Percentiles rank a stretch among this genome's conserved stretches.
phyloP scores from a whole-genome alignment of 2,888 invertebrate genomes.

The Drosophila kuntzei region DNA sequence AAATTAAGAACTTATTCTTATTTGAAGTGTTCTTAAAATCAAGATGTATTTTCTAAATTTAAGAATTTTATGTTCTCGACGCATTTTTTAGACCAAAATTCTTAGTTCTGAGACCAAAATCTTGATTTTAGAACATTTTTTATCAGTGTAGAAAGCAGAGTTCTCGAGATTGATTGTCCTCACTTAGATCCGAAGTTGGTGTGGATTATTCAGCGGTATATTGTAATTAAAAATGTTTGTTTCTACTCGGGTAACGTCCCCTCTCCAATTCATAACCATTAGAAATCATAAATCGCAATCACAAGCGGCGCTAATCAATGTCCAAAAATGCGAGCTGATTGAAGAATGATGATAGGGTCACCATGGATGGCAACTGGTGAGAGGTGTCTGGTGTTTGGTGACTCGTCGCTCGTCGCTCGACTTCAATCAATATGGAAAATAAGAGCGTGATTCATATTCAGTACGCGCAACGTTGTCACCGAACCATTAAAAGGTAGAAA shows the following conservation, averaged over 20 bases:
- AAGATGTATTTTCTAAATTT: too few relatives aligned
- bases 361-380: not conserved
- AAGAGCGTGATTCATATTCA: slow-evolving; percentile 72
- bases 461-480: slow-evolving; percentile 55
- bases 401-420: slow-evolving; percentile 12
- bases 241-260: slow-evolving; percentile 1
- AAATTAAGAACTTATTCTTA: too few relatives aligned
- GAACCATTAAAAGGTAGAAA: slow-evolving; percentile 57
- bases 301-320: slow-evolving; percentile 51
- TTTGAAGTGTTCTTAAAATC: too few relatives aligned
- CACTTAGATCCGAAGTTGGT: slow-evolving; percentile 19
- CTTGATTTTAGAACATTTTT: too few relatives aligned
- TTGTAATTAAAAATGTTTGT: slow-evolving; percentile 58
- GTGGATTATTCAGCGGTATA: slow-evolving; percentile 19
- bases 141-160: too few relatives aligned
- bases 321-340: slow-evolving; percentile 43
- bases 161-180: too few relatives aligned
- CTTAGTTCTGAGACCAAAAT: too few relatives aligned
- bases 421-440: slow-evolving; percentile 76
- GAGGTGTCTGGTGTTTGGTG: not conserved
- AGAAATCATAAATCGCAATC: slow-evolving; percentile 30
- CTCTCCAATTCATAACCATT: slow-evolving; percentile 26
- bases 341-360: not conserved
- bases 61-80: too few relatives aligned
- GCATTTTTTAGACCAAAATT: too few relatives aligned